Conservation (phyloP, 2,113 vertebrate genomes). For the Chionodraco myersi region DNA sequence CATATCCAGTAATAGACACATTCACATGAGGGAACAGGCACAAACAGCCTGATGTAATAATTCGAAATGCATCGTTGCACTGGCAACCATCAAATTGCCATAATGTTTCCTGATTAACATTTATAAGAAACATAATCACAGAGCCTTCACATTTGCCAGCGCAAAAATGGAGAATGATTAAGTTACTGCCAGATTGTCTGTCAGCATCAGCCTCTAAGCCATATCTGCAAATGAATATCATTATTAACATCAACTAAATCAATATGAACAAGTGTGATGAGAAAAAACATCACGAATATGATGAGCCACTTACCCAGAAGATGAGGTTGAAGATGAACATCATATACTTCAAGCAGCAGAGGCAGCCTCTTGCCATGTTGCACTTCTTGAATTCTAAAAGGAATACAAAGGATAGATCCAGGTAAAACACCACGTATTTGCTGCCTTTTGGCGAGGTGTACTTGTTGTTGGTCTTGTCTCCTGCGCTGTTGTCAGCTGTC, state of each 20-base stretch:
- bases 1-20: slow-evolving; percentile 78
- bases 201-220: background rate
- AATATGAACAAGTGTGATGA: slow-evolving; percentile 11
- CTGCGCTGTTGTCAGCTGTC: slow-evolving; percentile 65
- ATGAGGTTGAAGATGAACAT: slow-evolving; percentile 99
- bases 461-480: slow-evolving; percentile 87
- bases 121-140: background rate
- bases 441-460: slow-evolving; percentile 92
- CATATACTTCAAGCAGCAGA: slow-evolving; percentile 99
- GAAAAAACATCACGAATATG: slow-evolving; percentile 4
- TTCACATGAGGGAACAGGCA: slow-evolving; percentile 55
- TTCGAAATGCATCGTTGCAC: slow-evolving; percentile 67
- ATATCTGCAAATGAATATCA: background rate
- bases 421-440: slow-evolving; percentile 99
- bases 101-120: slow-evolving; percentile 23
- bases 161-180: background rate
- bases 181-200: background rate
- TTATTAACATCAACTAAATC: background rate
- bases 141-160: background rate
- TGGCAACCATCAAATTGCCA: slow-evolving; percentile 52
- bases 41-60: slow-evolving; percentile 75
- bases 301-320: slow-evolving; percentile 95
- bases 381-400: slow-evolving; percentile 99
- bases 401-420: slow-evolving; percentile 99
- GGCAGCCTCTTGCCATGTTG: slow-evolving; percentile 99